Percentiles rank a stretch among this genome's conserved stretches.
phyloP scores from a whole-genome alignment of 2,888 invertebrate species.

The Hedychridium roseum region DNA sequence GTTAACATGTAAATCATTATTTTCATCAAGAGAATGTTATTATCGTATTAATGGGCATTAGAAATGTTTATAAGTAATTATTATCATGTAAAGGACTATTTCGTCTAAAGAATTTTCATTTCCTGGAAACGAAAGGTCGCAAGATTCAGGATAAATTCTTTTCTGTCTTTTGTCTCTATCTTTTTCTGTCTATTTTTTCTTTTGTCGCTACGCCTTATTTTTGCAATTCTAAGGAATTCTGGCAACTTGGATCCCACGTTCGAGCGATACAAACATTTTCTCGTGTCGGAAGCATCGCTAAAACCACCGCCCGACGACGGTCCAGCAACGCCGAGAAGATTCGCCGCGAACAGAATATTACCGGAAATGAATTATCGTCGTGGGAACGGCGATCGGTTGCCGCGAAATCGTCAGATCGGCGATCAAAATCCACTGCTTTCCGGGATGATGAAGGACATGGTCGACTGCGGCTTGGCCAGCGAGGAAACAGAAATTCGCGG shows the following conservation, averaged over 20 bases:
- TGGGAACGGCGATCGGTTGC: constrained; percentile 6
- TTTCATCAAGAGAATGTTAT: too few species aligned
- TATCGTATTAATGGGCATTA: too few species aligned
- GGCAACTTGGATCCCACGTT: constrained; percentile 27
- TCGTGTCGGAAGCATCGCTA: constrained; percentile 7
- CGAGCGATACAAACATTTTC: constrained; percentile 16
- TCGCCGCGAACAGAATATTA: constrained; percentile 1
- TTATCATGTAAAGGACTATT: too few species aligned
- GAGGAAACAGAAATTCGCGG: constrained; percentile 14
- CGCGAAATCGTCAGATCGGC: constrained; percentile 18
- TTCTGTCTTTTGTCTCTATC: too few species aligned
- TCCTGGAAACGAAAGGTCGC: too few species aligned
- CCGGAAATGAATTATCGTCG: constrained; percentile 11
- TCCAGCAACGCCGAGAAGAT: constrained; percentile 14
- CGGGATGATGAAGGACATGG: constrained; percentile 7
- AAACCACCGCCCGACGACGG: constrained; percentile 24
- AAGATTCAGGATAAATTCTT: too few species aligned
- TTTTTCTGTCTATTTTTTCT: too few species aligned
- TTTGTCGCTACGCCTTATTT: too few species aligned
- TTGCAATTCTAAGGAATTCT: constrained; percentile 10
- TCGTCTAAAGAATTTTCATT: too few species aligned
- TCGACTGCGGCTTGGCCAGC: constrained; percentile 15
- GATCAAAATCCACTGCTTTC: constrained; percentile 16
- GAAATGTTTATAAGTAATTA: too few species aligned
- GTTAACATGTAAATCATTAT: too few species aligned